These are phyloP conservation scores for Phortica magna DNA, from an alignment of 2,888 invertebrate species.

Conservation along the genomic window DNA sequence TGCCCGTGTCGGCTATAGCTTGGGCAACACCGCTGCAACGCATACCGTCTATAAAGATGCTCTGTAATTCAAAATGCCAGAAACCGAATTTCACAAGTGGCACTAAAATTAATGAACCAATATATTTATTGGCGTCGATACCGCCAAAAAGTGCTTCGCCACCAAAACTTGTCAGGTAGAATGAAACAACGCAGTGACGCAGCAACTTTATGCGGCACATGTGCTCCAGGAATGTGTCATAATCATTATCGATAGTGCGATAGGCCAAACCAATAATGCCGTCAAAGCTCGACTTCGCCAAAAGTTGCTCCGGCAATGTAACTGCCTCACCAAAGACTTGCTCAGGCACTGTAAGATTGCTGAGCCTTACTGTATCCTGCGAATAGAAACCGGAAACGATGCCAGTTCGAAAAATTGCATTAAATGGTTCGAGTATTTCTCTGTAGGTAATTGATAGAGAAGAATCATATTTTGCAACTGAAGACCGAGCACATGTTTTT, in stretches of 20 bases:
- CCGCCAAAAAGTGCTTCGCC: constrained; percentile 58
- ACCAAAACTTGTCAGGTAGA: constrained; percentile 48
- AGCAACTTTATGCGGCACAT: constrained; percentile 43
- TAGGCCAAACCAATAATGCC: constrained; percentile 57
- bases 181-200: constrained; percentile 53
- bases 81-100: constrained; percentile 43
- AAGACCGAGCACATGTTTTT: constrained; percentile 82
- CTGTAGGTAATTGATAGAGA: constrained; percentile 87
- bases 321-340: constrained; percentile 52
- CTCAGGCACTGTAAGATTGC: constrained; percentile 79
- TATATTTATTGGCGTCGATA: constrained; percentile 41
- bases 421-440: constrained; percentile 91
- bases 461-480: constrained; percentile 92
- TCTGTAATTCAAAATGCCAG: constrained; percentile 50
- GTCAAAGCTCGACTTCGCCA: constrained; percentile 49
- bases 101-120: constrained; percentile 49
- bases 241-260: constrained; percentile 48
- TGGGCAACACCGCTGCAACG: constrained; percentile 20
- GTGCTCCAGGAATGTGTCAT: constrained; percentile 46
- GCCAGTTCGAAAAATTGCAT: constrained; percentile 95
- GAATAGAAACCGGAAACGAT: constrained; percentile 96
- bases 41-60: constrained; percentile 37
- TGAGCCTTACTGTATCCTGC: constrained; percentile 86
- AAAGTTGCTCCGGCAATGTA: constrained; percentile 43
- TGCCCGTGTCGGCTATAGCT: constrained; percentile 58